Percentiles rank a stretch among this genome's conserved stretches.
phyloP scores from a whole-genome alignment of 2,797 vertebrate species.

The Coilia nasus region DNA sequence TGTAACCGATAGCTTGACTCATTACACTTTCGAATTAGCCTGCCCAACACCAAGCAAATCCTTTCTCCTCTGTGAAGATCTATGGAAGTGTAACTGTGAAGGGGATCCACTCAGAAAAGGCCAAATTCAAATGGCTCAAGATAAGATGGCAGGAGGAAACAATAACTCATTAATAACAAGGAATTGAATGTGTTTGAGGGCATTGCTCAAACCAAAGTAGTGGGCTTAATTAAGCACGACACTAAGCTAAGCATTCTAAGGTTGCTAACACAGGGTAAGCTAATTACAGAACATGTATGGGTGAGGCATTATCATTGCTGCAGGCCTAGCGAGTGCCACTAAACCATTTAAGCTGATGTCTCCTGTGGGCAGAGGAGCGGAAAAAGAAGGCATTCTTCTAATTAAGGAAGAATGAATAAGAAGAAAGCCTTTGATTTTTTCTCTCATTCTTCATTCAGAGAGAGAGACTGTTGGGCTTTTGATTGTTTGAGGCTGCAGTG shows the following conservation, averaged over 20 bases:
- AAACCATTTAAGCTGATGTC: not conserved
- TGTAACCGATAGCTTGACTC: no score
- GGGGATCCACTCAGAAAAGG: not conserved
- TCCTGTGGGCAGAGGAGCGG: not conserved
- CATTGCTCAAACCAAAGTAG: slow-evolving; percentile 41
- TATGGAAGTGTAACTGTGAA: not conserved
- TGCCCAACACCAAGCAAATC: not conserved
- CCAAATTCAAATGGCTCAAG: not conserved
- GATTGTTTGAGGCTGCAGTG: slow-evolving; percentile 45
- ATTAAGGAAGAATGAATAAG: slow-evolving; percentile 1
- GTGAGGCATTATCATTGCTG: slow-evolving; percentile 30
- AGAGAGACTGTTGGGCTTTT: slow-evolving; percentile 30
- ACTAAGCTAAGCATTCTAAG: slow-evolving; percentile 59
- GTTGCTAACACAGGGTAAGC: slow-evolving; percentile 61
- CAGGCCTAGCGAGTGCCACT: slow-evolving; percentile 12
- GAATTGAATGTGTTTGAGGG: slow-evolving; percentile 5
- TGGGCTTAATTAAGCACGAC: slow-evolving; percentile 60
- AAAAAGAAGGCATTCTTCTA: not conserved
- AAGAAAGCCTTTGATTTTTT: slow-evolving; percentile 29
- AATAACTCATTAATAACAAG: not conserved
- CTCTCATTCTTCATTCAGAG: slow-evolving; percentile 29
- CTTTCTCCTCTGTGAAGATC: not conserved
- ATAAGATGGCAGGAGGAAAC: not conserved
- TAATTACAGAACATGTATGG: slow-evolving; percentile 60
- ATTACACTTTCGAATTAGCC: no score